Evolutionary conservation across 2,113 vertebrate genomes (phyloP).

Genomic region (Bucco capensis): DNA sequence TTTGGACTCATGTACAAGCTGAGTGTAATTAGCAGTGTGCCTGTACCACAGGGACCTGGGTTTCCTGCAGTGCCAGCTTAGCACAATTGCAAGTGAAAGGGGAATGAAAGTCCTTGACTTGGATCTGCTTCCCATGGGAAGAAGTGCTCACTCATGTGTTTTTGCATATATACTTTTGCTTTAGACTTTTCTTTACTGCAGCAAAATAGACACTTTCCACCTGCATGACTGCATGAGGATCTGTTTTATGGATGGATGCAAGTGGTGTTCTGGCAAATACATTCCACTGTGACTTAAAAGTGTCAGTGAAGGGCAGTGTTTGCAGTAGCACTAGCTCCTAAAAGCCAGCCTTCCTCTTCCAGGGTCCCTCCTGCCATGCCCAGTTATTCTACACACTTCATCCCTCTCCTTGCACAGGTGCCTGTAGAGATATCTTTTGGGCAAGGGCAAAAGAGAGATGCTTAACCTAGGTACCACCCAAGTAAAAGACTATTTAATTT

Average conservation of each 20-base stretch:
- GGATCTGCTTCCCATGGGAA: background rate
- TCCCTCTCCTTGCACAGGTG: fast-evolving
- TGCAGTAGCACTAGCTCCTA: background rate
- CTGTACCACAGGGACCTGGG: background rate
- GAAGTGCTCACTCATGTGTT: fast-evolving
- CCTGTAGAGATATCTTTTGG: background rate
- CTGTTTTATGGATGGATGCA: background rate
- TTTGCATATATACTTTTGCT: background rate
- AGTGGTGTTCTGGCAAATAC: background rate
- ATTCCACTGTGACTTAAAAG: background rate
- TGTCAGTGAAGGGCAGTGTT: background rate
- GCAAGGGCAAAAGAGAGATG: background rate
- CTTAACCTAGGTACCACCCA: background rate
- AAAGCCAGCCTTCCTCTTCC: background rate
- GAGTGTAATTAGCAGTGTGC: background rate
- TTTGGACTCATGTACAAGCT: background rate
- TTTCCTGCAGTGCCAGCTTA: background rate
- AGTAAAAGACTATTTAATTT: background rate
- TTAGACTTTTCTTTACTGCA: background rate
- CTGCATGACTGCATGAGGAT: fast-evolving
- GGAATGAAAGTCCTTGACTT: background rate
- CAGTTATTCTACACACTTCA: fast-evolving
- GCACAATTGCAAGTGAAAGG: background rate
- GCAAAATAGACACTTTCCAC: background rate
- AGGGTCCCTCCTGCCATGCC: background rate